Base-by-base conservation (phyloP, 1,140 invertebrate species). In the Helicoverpa zea region DNA sequence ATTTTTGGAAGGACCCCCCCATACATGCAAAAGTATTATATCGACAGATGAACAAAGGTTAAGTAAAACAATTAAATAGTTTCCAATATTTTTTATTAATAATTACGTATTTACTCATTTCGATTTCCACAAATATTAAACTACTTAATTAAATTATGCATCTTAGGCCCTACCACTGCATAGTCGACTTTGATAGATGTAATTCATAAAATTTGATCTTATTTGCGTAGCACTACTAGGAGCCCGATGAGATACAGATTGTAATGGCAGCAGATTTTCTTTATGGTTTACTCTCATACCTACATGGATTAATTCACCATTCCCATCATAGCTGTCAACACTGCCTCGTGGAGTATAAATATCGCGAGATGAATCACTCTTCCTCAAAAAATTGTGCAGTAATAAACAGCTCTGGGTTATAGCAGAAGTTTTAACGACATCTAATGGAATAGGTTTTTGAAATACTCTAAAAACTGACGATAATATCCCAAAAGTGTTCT, bases 401-500 rank as follows among this genome's bases (percentile, higher is more conserved):
- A 86, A 49, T 35, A 86, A 61, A 83, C 79, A 84, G 7, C 79
- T 80, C 83, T 85, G 77, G 12, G 85, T 82, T 76, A 92, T 68
- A 49, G 70, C 74, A 47, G 77, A 49, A 18, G 77, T 85, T 68
- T 86, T 89, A 61, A 88, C 79, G 14, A 78, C 64, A n/a, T 88
- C 29, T 1, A 92, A 23, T 54, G 66, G 51, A 3, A 93, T 88
- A 56, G 88, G 85, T 76, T 80, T 86, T 82, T 87, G 83, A 51
- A 95, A 92, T 35, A 94, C 89, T 75, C 91, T 68, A 87, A 92
- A 96, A 75, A 88, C 87, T 11, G 86, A 84, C 5, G 91, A 77
- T 51, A 96, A 70, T 64, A 96, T 94, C 7, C 95, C 95, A 86
- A 96, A 96, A 9, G 86, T 90, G 88, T 95, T 96, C 88, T 96